Evolutionary conservation across 2,797 vertebrate genomes (phyloP), one percentile per base, ranked within the genome.

Genomic region (Anguilla anguilla): DNA sequence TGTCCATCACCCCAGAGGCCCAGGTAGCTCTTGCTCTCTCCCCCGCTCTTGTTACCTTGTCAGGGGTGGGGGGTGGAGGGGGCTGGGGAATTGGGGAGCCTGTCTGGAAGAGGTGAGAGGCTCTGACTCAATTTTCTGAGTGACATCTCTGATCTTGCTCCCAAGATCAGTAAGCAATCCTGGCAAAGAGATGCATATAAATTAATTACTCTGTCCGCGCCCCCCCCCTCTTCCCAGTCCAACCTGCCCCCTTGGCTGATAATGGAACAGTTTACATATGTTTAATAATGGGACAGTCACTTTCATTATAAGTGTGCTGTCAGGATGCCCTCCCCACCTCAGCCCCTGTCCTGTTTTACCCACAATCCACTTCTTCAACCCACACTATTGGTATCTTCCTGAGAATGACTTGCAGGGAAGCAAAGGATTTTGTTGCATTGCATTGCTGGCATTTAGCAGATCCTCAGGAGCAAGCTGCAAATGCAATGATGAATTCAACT

Each of bases 141-240:
- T 98, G 98, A 98, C 98, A 98, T 95, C 94, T 96, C 96, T 96
- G 97, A 98, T 99, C 97, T 97, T 91, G 91, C 94, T 96, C 93
- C 93, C 94, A 0, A 90, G 94, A 97, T 96, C 96, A 96, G 97
- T 98, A 98, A 99, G 96, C 90, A 97, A 98, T 97, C 93, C 94
- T 98, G 98, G 98, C 97, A 98, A 98, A 98, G 96, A 98, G 97
- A 98, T 96, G 96, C 96, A 96, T 96, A 95, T 96, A 97, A 98
- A 98, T 98, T 97, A 98, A 98, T 98, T 98, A 98, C 96, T 95
- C 92, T 90, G 92, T 94, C 94, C 92, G 91, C 91, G 92, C 93
- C 94, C 93, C 49, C 93, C 43, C 93, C 77, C 91, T 91, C 91
- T 91, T 92, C 57, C 51, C 22, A 11, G 25, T 92, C 69, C 92